Base-by-base conservation (phyloP, 2,888 invertebrate genomes). In the Masnerella sp. region DNA sequence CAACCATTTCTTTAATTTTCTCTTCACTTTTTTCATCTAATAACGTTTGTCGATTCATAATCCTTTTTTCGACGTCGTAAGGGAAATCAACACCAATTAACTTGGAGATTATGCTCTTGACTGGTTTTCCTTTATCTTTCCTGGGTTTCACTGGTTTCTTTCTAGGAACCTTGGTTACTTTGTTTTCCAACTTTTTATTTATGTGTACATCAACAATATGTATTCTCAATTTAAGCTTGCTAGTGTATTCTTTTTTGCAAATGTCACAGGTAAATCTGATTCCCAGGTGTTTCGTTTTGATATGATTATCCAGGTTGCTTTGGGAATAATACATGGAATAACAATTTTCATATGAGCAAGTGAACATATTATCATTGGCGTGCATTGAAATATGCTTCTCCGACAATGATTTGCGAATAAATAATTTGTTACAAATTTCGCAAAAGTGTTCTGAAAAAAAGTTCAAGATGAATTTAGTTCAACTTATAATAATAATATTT, bases 291-390 rank as follows among this genome's bases (percentile, higher is more conserved):
- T 87, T 88, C 1, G 85, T 85, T 59, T 87, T 77, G 61, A 91
- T 87, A 75, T 92, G 92, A 58, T 89, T 88, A 1, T 87, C 88
- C 14, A 92, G 86, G 86, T 91, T 92, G 36, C 88, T 88, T 75
- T 89, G 89, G 70, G 89, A 89, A 3, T 88, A 85, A 81, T 91
- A 92, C 59, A 84, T 83, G 45, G 90, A 89, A 1, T 77, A 54
- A 75, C 89, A 90, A 0, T 81, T 83, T 0, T 87, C 83, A 30
- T 85, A 81, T 0, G 83, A 78, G 12, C 89, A 89, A 18, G 80
- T 32, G 18, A 85, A 82, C 4, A 78, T 54, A 0, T 65, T 11
- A 32, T 74, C 72, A 17, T 75, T 71, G 5, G 81, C 76, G 74
- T 88, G 88, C 18, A 83, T 81, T 25, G 72, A 69, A 15, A 68